A percentile compares a stretch with the other conserved stretches of the same genome.
Evolutionary conservation across 2,888 invertebrate species (phyloP).

Genomic region (Apocheima hispidaria): DNA sequence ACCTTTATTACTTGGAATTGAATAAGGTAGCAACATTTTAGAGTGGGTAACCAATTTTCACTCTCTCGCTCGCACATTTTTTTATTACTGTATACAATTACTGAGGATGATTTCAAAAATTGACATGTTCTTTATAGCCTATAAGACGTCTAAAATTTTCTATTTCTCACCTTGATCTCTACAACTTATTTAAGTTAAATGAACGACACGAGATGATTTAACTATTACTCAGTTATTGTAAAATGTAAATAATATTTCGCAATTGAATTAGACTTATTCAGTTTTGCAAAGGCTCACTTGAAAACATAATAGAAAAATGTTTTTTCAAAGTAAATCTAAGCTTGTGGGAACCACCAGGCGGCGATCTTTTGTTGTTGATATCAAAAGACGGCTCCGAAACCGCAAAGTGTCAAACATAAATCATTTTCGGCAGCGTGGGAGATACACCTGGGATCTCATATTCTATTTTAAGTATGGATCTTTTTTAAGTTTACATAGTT

Average conservation of each 20-base stretch:
- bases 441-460: slow-evolving; percentile 7
- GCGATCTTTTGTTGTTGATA: slow-evolving; percentile 42
- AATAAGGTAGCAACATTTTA: neutral
- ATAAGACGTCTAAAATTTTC: too few relatives aligned
- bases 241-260: too few relatives aligned
- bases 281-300: neutral
- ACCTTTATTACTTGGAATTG: neutral
- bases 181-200: too few relatives aligned
- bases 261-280: too few relatives aligned
- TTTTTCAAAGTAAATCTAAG: slow-evolving; percentile 22
- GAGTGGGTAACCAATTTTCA: neutral
- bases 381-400: slow-evolving; percentile 36
- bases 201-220: too few relatives aligned
- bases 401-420: slow-evolving; percentile 36
- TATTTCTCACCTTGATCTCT: too few relatives aligned
- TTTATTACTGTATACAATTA: too few relatives aligned
- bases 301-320: neutral
- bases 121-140: too few relatives aligned
- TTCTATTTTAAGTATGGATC: neutral
- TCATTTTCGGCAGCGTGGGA: slow-evolving; percentile 29
- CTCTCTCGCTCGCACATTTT: too few relatives aligned
- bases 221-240: too few relatives aligned
- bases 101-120: neutral
- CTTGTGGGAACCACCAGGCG: slow-evolving; percentile 37
- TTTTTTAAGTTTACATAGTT: neutral